Evolutionary conservation across 2,113 vertebrate genomes (phyloP).

Genomic region (Corydoras sp.): DNA sequence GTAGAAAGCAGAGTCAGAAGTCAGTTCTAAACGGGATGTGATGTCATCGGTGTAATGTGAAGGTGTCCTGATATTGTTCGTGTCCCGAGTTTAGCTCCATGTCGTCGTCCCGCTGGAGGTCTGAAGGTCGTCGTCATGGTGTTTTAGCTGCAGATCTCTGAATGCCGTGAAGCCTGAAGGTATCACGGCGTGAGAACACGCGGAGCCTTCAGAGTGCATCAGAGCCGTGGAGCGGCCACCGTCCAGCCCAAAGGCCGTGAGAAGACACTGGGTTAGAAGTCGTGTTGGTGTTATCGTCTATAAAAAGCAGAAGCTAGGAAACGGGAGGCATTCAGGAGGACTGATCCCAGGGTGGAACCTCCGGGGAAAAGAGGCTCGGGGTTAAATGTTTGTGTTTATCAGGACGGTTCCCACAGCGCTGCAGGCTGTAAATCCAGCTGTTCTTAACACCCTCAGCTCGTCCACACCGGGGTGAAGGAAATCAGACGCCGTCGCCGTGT

Average conservation of each 20-base stretch:
- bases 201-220: not conserved
- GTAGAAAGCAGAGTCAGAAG: no score
- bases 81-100: not conserved
- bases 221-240: not conserved
- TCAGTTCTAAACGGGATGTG: no score
- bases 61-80: not conserved
- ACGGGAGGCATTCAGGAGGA: not conserved
- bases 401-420: not conserved
- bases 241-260: not conserved
- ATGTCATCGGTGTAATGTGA: not conserved
- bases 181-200: constrained; percentile 11
- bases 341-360: not conserved
- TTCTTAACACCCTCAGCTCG: not conserved
- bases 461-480: constrained; percentile 27
- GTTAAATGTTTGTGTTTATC: constrained; percentile 10
- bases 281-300: not conserved
- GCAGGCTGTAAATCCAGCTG: constrained; percentile 5
- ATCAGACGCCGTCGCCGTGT: constrained; percentile 31
- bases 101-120: constrained; percentile 6
- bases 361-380: not conserved
- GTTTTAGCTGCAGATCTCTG: constrained; percentile 22
- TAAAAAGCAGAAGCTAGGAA: not conserved
- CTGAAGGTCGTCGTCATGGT: constrained; percentile 33
- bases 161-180: constrained; percentile 33
- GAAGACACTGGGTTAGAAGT: not conserved